Evolutionary conservation across 1,140 invertebrate species (phyloP), one percentile per base, ranked within the genome.

Genomic region (Nasonia giraulti): DNA sequence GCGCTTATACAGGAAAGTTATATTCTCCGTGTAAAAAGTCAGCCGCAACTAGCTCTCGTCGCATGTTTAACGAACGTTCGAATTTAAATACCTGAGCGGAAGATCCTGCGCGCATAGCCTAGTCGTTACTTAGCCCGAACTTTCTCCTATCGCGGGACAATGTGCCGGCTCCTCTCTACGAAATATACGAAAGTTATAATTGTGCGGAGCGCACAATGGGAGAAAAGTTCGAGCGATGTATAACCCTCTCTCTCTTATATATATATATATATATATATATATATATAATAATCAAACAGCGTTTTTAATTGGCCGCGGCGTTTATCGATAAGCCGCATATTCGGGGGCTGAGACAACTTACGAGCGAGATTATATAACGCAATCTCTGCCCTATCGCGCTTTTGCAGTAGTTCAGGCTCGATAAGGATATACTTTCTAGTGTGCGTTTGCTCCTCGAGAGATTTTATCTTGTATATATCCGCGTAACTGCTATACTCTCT

Each of bases 61-160:
- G 78, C 78, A 27, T 80, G 78, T 40, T 80, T 31, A 80, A 69
- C 55, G 78, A 69, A 37, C 55, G n/a, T 80, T 80, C 33, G 37
- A 23, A 80, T 80, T 80, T 69, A 80, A 80, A 68, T 80, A 17
- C 14, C 1, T 12, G 47, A 17, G 12, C 7, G 31, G 17, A 78
- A 78, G 55, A 62, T 20, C 50, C 27, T 50, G 10, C 4, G 44
- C 11, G 27, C 27, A 27, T 27, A 14, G 14, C n/a, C 44, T 77
- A 20, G 23, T 27, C 20, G 27, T 50, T 31, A 77, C 44, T 77
- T 77, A 17, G 2, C 23, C 47, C 31, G 27, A 78, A 78, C 50
- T 62, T 78, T 78, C 7, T 14, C 73, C 0, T 62, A 62, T 62
- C 55, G 7, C 55, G 55, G 55, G 55, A 62, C 55, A 62, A 62